A percentile compares a stretch with the other conserved stretches of the same genome.
Conservation (phyloP, 2,888 invertebrate species). For the Calephelis perditalis region DNA sequence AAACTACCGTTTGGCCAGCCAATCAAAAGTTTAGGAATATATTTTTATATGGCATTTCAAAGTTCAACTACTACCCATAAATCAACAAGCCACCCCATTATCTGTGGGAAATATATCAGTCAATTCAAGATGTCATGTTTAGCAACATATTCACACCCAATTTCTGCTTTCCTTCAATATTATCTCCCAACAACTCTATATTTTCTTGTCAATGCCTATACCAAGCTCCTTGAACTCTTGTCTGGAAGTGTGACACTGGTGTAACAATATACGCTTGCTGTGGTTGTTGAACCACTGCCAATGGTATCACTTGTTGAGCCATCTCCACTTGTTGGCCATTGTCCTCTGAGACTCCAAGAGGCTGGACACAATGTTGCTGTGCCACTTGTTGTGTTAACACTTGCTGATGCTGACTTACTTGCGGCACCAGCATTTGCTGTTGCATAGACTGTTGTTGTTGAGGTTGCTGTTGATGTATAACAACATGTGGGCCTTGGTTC, state of each 20-base stretch:
- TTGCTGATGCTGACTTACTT: conserved; percentile 72
- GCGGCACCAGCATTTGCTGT: conserved; percentile 71
- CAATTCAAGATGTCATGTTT: conserved; percentile 44
- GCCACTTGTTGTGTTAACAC: conserved; percentile 66
- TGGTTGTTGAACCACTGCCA: conserved; percentile 80
- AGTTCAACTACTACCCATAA: conserved; percentile 14
- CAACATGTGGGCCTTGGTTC: conserved; percentile 56
- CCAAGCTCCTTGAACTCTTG: conserved; percentile 80
- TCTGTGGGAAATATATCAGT: conserved; percentile 31
- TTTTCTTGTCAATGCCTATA: conserved; percentile 66
- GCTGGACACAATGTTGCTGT: conserved; percentile 70
- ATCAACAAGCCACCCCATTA: conserved; percentile 22
- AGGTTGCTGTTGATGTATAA: conserved; percentile 63
- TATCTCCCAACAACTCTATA: conserved; percentile 29
- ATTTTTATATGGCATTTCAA: conserved; percentile 23
- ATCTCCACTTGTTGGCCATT: conserved; percentile 77
- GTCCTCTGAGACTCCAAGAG: conserved; percentile 69
- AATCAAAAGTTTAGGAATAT: not conserved
- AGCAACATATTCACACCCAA: conserved; percentile 37
- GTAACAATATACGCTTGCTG: conserved; percentile 82
- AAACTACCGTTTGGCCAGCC: not conserved
- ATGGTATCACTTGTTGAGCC: conserved; percentile 81
- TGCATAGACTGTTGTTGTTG: conserved; percentile 57
- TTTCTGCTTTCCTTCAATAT: conserved; percentile 33
- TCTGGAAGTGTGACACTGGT: conserved; percentile 81